Percentiles rank a stretch among this genome's conserved stretches.
These are phyloP conservation scores for Sebastes aleutianus DNA, from an alignment of 2,797 vertebrate species.

Conservation along the genomic window DNA sequence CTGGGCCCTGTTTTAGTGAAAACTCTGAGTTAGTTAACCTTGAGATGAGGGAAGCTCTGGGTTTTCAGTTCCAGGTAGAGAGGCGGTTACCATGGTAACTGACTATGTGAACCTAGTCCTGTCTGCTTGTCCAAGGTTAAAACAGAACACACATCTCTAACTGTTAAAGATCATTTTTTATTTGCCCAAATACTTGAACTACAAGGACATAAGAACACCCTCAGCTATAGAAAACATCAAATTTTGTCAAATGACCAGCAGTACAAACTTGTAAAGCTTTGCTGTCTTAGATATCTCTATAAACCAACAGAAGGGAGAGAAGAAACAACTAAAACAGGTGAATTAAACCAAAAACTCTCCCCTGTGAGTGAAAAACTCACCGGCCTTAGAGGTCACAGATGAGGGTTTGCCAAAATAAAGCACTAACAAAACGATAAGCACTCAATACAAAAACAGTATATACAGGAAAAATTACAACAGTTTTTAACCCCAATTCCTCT, in stretches of 20 bases:
- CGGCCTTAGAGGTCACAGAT: constrained; percentile 68
- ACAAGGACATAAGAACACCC: constrained; percentile 86
- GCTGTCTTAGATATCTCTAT: constrained; percentile 79
- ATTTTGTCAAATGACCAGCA: constrained; percentile 84
- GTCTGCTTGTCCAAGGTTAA: not conserved
- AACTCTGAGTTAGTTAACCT: too few species aligned
- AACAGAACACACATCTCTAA: constrained; percentile 3
- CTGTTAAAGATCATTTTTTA: constrained; percentile 81
- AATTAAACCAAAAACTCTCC: constrained; percentile 73
- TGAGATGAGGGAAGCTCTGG: too few species aligned
- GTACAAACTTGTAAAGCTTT: constrained; percentile 88
- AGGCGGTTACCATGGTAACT: too few species aligned
- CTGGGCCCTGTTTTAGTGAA: too few species aligned
- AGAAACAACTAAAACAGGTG: constrained; percentile 78
- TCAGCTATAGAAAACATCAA: constrained; percentile 89
- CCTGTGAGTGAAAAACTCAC: constrained; percentile 66
- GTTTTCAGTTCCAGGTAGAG: too few species aligned
- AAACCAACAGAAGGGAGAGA: constrained; percentile 79
- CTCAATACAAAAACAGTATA: constrained; percentile 85
- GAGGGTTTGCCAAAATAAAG: constrained; percentile 75
- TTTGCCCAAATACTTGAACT: constrained; percentile 87
- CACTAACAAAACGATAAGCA: constrained; percentile 82
- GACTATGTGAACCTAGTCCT: too few species aligned
- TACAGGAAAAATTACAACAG: constrained; percentile 85
- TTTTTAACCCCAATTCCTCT: constrained; percentile 56